These are phyloP conservation scores for Atta colombica DNA, from an alignment of 1,140 invertebrate species.

Conservation along the genomic window DNA sequence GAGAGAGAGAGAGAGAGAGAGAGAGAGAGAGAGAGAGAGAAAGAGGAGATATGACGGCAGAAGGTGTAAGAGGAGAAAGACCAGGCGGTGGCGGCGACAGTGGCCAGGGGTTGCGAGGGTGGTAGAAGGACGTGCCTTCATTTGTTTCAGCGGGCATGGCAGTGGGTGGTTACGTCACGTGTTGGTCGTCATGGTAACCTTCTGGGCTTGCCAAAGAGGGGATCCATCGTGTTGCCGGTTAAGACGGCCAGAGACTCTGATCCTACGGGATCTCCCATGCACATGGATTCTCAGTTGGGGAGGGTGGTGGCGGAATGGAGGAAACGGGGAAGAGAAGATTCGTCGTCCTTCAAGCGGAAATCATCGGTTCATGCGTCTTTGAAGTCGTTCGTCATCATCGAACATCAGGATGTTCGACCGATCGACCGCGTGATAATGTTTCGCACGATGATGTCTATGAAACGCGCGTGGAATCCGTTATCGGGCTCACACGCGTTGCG, in stretches of 20 bases:
- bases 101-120: slow-evolving; percentile 57
- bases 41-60: slow-evolving; percentile 54
- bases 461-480: slow-evolving; percentile 23
- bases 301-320: slow-evolving; percentile 13
- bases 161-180: slow-evolving; percentile 85
- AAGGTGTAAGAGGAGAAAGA: slow-evolving; percentile 68
- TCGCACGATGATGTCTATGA: neutral
- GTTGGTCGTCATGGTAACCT: slow-evolving; percentile 86
- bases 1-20: slow-evolving; percentile 70
- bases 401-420: slow-evolving; percentile 63
- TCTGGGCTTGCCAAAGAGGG: slow-evolving; percentile 84
- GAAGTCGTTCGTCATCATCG: slow-evolving; percentile 77
- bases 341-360: slow-evolving; percentile 68
- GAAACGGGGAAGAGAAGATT: neutral
- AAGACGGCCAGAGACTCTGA: slow-evolving; percentile 78
- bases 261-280: slow-evolving; percentile 70
- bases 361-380: slow-evolving; percentile 76
- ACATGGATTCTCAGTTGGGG: slow-evolving; percentile 47
- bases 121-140: slow-evolving; percentile 85
- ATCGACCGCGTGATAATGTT: slow-evolving; percentile 47
- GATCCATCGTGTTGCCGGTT: slow-evolving; percentile 83
- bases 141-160: slow-evolving; percentile 86
- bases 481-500: slow-evolving; percentile 1
- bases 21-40: slow-evolving; percentile 71
- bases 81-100: slow-evolving; percentile 42